Percentiles rank a stretch among this genome's conserved stretches.
phyloP scores from a whole-genome alignment of 2,888 invertebrate species.

The Poecilus cupreus region DNA sequence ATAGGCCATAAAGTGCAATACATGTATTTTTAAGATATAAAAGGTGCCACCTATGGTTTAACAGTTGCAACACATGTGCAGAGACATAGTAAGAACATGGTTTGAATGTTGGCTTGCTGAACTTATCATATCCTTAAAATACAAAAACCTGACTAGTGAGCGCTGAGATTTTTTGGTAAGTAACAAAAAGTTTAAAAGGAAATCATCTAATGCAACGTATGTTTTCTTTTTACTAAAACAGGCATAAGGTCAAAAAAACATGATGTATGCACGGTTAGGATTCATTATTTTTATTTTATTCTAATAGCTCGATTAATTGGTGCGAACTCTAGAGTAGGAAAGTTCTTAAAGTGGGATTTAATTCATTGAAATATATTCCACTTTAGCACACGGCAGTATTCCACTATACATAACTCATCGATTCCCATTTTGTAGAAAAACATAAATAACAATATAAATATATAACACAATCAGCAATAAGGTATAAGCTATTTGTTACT shows the following conservation, averaged over 20 bases:
- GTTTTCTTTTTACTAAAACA: no score
- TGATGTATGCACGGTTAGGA: no score
- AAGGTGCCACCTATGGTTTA: not conserved
- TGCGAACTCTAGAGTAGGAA: not conserved
- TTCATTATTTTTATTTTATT: not conserved
- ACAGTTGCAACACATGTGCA: not conserved
- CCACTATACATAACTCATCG: no score
- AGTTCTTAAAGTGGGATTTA: not conserved
- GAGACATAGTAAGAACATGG: not conserved
- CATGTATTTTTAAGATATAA: not conserved
- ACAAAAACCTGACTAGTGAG: not conserved
- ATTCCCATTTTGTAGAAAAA: no score
- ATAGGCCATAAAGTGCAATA: no score
- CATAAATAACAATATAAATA: no score
- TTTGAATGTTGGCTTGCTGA: not conserved
- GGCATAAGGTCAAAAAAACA: no score
- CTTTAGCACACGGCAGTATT: no score
- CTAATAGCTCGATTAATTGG: not conserved
- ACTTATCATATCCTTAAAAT: not conserved
- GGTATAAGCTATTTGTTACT: no score
- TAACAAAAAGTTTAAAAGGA: not conserved
- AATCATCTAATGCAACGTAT: not conserved
- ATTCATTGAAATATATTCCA: no score
- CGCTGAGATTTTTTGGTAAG: not conserved
- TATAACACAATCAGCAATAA: no score